A percentile compares a stretch with the other conserved stretches of the same genome.
Conservation (phyloP, 2,797 vertebrate genomes). For the Cyclura pinguis region DNA sequence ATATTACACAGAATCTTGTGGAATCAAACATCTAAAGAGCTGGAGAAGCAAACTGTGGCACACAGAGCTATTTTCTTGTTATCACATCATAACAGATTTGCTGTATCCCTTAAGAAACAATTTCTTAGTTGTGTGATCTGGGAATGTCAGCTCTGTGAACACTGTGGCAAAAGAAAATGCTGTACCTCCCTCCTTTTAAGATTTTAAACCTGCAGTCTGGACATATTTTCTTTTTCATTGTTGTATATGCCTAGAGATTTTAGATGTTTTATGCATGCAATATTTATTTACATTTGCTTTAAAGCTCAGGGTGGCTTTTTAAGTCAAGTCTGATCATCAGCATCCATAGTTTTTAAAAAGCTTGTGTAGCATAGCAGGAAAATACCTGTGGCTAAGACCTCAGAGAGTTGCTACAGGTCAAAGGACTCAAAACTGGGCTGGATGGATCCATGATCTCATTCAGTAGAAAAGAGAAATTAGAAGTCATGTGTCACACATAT, state of each 20-base stretch:
- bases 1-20: neutral
- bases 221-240: neutral
- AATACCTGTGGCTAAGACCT: too few species aligned
- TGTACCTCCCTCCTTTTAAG: neutral
- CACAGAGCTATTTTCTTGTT: neutral
- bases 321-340: neutral
- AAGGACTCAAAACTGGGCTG: too few species aligned
- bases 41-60: neutral
- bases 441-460: too few species aligned
- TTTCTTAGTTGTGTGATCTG: neutral
- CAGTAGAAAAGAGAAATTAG: too few species aligned
- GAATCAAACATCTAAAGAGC: conserved; percentile 5
- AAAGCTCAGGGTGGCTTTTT: neutral
- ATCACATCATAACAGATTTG: neutral
- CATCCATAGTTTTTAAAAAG: neutral
- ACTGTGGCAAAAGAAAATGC: too few species aligned
- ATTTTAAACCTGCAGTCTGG: neutral
- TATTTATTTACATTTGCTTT: neutral
- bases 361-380: neutral
- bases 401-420: too few species aligned
- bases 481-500: too few species aligned
- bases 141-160: neutral
- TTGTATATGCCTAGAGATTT: neutral
- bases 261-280: neutral
- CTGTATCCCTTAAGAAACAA: neutral